Conservation (phyloP, 2,113 vertebrate species). For the Ceuthmochares aereus region DNA sequence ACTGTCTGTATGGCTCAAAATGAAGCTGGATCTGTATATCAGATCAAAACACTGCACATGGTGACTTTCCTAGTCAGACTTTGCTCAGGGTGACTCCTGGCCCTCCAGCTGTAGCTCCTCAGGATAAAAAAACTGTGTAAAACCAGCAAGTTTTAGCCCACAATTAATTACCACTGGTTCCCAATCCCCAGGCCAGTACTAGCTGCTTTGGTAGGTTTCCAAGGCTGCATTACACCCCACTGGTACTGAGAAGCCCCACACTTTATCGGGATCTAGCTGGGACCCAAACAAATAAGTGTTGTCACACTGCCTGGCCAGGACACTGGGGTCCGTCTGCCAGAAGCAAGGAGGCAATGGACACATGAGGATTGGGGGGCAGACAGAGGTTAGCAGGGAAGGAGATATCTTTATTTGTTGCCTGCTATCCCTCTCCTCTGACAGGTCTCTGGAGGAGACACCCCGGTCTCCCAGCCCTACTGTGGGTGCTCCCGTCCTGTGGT, state of each 20-base stretch:
- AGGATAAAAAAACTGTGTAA: neutral
- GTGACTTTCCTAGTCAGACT: neutral
- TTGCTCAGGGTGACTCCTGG: neutral
- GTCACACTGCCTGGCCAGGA: accelerated
- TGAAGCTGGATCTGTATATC: neutral
- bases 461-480: accelerated
- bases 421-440: neutral
- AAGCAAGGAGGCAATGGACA: accelerated
- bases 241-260: neutral
- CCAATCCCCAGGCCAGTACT: neutral
- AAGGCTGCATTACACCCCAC: neutral
- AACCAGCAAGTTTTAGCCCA: neutral
- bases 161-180: neutral
- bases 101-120: neutral
- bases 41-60: neutral
- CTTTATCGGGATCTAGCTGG: neutral
- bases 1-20: accelerated
- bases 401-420: neutral
- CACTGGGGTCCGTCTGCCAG: neutral
- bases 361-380: neutral
- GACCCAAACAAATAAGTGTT: accelerated
- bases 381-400: neutral
- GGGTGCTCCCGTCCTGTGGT: accelerated
- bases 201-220: neutral
- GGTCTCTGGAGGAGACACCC: neutral